Evolutionary conservation across 2,113 vertebrate genomes (phyloP).

Genomic region (Leptobrachium ailaonicum): DNA sequence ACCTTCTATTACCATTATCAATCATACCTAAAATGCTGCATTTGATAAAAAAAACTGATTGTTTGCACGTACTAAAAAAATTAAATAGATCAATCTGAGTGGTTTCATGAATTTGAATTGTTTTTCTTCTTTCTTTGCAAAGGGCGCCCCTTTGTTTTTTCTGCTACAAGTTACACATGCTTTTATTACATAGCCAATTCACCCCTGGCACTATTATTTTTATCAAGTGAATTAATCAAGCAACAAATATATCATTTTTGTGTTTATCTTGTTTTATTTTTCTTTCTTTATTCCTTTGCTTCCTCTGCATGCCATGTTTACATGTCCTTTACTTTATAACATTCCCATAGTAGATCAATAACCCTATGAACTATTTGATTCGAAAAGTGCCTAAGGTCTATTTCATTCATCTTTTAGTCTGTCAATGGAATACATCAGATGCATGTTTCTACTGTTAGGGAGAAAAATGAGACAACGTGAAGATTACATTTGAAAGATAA

Average conservation of each 20-base stretch:
- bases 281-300: slow-evolving; percentile 6
- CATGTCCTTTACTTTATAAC: slow-evolving; percentile 26
- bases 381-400: slow-evolving; percentile 42
- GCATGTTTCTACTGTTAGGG: slow-evolving; percentile 2
- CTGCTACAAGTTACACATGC: too few species aligned
- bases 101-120: too few species aligned
- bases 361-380: slow-evolving; percentile 44
- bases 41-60: too few species aligned
- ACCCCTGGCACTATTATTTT: not conserved
- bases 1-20: too few species aligned
- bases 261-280: not conserved
- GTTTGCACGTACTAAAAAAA: too few species aligned
- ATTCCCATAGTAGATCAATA: slow-evolving; percentile 45
- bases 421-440: slow-evolving; percentile 28
- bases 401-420: slow-evolving; percentile 34
- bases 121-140: too few species aligned
- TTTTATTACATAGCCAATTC: too few species aligned
- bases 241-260: not conserved
- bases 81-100: too few species aligned
- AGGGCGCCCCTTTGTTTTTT: too few species aligned
- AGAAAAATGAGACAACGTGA: slow-evolving; percentile 6
- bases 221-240: slow-evolving; percentile 2
- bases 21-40: too few species aligned
- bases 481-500: slow-evolving; percentile 20
- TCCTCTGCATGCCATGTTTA: slow-evolving; percentile 25